phyloP scores from a whole-genome alignment of 1,140 invertebrate species.

The Heliconius hewitsoni region DNA sequence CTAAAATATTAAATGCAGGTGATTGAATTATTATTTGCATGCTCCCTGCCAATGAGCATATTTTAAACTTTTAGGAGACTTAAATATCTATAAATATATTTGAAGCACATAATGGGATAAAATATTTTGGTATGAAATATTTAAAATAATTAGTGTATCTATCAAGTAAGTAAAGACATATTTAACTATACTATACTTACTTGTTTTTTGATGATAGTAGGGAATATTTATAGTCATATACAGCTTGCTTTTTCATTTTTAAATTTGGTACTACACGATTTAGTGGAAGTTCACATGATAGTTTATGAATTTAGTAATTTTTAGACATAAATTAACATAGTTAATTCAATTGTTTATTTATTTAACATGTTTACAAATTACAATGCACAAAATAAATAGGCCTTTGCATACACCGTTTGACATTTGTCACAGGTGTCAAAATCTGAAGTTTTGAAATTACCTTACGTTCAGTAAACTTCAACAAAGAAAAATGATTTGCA shows the following conservation, averaged over 20 bases:
- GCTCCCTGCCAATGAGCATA: no score
- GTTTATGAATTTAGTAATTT: not conserved
- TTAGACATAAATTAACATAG: not conserved
- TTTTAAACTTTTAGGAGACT: no score
- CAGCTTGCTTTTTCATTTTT: constrained; percentile 17
- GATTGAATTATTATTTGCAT: no score
- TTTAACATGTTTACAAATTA: not conserved
- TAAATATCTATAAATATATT: no score
- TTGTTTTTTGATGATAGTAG: not conserved
- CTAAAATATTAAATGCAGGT: no score
- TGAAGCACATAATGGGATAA: not conserved
- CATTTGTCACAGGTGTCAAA: not conserved
- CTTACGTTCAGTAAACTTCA: no score
- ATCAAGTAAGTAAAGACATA: not conserved
- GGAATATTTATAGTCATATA: constrained; percentile 18
- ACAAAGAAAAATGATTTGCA: no score
- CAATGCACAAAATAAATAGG: no score
- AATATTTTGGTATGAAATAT: not conserved
- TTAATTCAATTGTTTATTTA: not conserved
- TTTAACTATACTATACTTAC: constrained; percentile 8
- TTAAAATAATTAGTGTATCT: not conserved
- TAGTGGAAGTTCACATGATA: not conserved
- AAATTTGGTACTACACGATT: not conserved
- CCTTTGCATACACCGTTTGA: not conserved
- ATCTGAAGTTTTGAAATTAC: not conserved